Percentiles rank a stretch among this genome's conserved stretches.
Conservation (phyloP, 1,140 invertebrate species). For the Ganaspis sp. region DNA sequence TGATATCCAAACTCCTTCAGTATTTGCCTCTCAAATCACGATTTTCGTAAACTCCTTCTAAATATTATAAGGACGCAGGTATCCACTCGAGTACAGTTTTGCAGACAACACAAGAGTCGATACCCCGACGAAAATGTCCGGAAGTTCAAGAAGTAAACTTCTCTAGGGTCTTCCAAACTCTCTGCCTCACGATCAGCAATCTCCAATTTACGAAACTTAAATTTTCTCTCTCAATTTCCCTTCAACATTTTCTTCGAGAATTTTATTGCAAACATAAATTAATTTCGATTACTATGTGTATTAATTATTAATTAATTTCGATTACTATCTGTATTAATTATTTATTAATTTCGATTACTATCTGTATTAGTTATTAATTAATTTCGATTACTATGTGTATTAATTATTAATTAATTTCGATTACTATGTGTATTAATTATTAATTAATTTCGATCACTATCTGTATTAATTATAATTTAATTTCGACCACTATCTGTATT, state of each 20-base stretch:
- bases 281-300: too few relatives aligned
- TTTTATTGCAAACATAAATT: too few relatives aligned
- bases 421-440: too few relatives aligned
- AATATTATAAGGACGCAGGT: constrained; percentile 58
- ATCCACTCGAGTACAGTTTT: constrained; percentile 54
- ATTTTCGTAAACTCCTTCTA: constrained; percentile 53
- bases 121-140: constrained; percentile 53
- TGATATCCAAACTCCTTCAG: constrained; percentile 34
- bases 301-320: too few relatives aligned
- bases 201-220: constrained; percentile 55
- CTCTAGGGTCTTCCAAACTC: constrained; percentile 53
- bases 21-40: constrained; percentile 52
- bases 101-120: constrained; percentile 59
- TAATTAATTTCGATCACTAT: too few relatives aligned
- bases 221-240: constrained; percentile 46
- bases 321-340: too few relatives aligned
- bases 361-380: too few relatives aligned
- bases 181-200: constrained; percentile 48
- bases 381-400: too few relatives aligned
- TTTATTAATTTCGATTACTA: too few relatives aligned
- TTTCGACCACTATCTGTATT: too few relatives aligned
- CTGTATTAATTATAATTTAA: too few relatives aligned
- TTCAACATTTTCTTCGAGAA: neutral
- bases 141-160: constrained; percentile 56
- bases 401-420: too few relatives aligned